Evolutionary conservation across 35 echinoderm and acorn worm species (phyloP).

Genomic region (Ptychodera flava): DNA sequence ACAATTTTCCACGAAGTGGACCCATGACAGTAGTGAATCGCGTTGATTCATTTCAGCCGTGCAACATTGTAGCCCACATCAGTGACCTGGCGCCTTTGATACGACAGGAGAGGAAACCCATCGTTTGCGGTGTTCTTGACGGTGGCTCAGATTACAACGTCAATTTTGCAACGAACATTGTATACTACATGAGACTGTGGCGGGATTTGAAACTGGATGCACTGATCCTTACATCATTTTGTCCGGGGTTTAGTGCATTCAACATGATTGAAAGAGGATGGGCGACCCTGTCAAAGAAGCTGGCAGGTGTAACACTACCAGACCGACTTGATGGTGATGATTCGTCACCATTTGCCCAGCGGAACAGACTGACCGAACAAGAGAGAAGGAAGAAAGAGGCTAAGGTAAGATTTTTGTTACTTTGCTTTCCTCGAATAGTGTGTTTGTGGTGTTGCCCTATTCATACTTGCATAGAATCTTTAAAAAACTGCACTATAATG

Average conservation of each 20-base stretch:
- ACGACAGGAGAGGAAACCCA: background rate
- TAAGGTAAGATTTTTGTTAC: too few relatives aligned
- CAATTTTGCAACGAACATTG: background rate
- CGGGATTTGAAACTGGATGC: background rate
- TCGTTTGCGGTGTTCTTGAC: background rate
- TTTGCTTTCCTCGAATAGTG: too few relatives aligned
- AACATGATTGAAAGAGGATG: conserved; percentile 4
- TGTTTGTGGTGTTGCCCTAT: too few relatives aligned
- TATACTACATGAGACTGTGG: background rate
- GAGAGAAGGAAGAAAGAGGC: background rate
- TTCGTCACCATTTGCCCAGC: background rate
- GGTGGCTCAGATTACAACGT: background rate
- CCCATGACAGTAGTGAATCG: too few relatives aligned
- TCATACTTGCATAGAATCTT: too few relatives aligned
- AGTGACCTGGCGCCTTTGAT: background rate
- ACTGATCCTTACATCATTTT: background rate
- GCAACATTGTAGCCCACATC: background rate
- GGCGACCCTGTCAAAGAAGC: background rate
- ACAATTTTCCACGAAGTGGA: background rate
- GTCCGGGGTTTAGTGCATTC: background rate
- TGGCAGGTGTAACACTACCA: background rate
- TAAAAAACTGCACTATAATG: too few relatives aligned
- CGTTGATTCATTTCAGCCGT: too few relatives aligned
- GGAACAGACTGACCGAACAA: background rate
- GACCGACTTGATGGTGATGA: conserved; percentile 4